These are phyloP conservation scores for Drosophila guanche DNA, from an alignment of 1,140 invertebrate species.

Conservation along the genomic window DNA sequence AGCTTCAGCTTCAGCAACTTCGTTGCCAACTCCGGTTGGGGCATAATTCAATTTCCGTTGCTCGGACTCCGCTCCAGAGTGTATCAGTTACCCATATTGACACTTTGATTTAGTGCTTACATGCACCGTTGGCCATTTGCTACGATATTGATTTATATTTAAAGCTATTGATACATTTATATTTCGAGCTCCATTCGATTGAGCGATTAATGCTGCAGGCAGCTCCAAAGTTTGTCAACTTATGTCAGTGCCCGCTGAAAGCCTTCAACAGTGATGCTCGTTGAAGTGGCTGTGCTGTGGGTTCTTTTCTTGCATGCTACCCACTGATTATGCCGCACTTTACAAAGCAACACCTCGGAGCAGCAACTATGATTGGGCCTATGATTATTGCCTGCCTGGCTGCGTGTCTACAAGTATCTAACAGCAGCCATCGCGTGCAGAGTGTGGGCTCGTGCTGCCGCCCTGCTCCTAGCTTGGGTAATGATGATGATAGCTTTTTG, in stretches of 20 bases:
- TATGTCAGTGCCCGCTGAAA: slow-evolving; percentile 65
- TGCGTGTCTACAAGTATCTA: slow-evolving; percentile 19
- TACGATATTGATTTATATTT: slow-evolving; percentile 79
- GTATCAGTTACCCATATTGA: slow-evolving; percentile 78
- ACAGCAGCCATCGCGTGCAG: slow-evolving; percentile 71
- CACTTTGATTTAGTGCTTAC: slow-evolving; percentile 80
- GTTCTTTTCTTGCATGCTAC: slow-evolving; percentile 35
- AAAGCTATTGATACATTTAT: slow-evolving; percentile 67
- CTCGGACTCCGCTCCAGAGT: slow-evolving; percentile 41
- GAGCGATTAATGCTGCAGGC: slow-evolving; percentile 52
- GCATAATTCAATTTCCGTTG: slow-evolving; percentile 78
- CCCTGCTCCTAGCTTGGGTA: slow-evolving; percentile 44
- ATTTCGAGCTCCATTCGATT: slow-evolving; percentile 52
- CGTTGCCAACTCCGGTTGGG: slow-evolving; percentile 39
- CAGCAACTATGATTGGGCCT: slow-evolving; percentile 53
- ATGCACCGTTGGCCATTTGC: slow-evolving; percentile 71
- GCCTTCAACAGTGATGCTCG: slow-evolving; percentile 49
- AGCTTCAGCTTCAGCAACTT: slow-evolving; percentile 3
- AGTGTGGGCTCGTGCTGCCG: slow-evolving; percentile 68
- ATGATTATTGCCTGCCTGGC: slow-evolving; percentile 58
- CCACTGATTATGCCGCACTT: slow-evolving; percentile 61
- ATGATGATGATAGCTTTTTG: slow-evolving; percentile 81
- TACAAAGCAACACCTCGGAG: slow-evolving; percentile 72
- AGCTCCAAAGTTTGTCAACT: slow-evolving; percentile 69
- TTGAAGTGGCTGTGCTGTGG: not conserved